These are phyloP conservation scores for Sesia apiformis DNA, from an alignment of 2,888 invertebrate genomes.

Conservation along the genomic window DNA sequence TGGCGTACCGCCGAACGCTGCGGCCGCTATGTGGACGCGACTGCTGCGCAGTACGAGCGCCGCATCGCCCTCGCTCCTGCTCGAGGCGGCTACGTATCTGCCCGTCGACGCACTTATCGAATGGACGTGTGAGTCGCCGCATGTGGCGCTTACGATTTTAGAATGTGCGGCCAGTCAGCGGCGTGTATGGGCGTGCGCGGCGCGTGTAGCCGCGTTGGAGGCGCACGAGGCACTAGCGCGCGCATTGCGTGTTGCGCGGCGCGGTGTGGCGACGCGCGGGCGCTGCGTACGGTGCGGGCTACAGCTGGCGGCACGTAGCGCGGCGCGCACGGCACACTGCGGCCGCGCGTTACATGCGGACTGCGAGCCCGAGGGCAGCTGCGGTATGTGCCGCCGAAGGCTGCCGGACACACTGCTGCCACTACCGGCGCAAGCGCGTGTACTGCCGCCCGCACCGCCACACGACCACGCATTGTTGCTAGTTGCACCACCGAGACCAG, in stretches of 20 bases:
- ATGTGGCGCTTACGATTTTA: slow-evolving; percentile 26
- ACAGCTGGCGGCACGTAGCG: slow-evolving; percentile 21
- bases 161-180: slow-evolving; percentile 14
- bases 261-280: slow-evolving; percentile 43
- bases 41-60: slow-evolving; percentile 17
- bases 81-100: slow-evolving; percentile 45
- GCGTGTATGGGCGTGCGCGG: slow-evolving; percentile 28
- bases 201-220: slow-evolving; percentile 31
- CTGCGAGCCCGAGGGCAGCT: slow-evolving; percentile 33
- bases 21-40: slow-evolving; percentile 3
- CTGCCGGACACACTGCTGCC: slow-evolving; percentile 16
- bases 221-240: slow-evolving; percentile 34
- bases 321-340: slow-evolving; percentile 46
- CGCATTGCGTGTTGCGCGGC: slow-evolving; percentile 36
- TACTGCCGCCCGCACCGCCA: slow-evolving; percentile 16
- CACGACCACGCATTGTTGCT: slow-evolving; percentile 33
- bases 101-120: slow-evolving; percentile 29
- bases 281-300: slow-evolving; percentile 39
- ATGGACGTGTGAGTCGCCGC: slow-evolving; percentile 26
- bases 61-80: slow-evolving; percentile 35
- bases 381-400: slow-evolving; percentile 41
- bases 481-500: slow-evolving; percentile 55
- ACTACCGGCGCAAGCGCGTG: slow-evolving; percentile 18
- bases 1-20: not conserved
- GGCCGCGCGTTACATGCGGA: slow-evolving; percentile 44